phyloP scores from a whole-genome alignment of 2,113 vertebrate species.

The Struthio camelus region DNA sequence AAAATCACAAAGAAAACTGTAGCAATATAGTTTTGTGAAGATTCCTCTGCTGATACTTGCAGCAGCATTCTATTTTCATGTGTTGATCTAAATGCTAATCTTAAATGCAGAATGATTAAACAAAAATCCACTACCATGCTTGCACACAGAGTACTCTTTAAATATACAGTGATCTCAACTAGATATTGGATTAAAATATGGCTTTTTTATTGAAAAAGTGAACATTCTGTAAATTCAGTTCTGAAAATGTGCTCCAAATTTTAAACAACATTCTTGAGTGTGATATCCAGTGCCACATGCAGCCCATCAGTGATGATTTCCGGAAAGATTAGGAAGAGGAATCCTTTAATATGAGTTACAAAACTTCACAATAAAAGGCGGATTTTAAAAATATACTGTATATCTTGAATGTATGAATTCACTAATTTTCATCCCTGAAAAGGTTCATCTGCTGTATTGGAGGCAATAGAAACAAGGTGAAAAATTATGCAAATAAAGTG shows the following conservation, averaged over 20 bases:
- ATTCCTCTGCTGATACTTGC: background rate
- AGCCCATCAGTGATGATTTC: background rate
- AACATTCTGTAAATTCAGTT: background rate
- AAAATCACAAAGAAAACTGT: background rate
- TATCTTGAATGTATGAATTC: background rate
- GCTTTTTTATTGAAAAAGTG: constrained; percentile 3
- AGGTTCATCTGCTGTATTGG: background rate
- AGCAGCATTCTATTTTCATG: background rate
- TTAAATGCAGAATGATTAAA: background rate
- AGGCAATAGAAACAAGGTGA: background rate
- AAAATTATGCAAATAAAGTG: background rate
- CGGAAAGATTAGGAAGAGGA: background rate
- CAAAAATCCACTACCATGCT: background rate
- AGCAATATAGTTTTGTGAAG: background rate
- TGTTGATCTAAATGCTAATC: background rate
- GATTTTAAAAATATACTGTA: background rate
- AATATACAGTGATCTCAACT: background rate
- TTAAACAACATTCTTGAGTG: background rate
- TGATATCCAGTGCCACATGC: background rate
- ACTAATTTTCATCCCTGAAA: background rate
- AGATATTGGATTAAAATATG: background rate
- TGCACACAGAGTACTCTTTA: background rate
- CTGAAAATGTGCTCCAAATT: constrained; percentile 13
- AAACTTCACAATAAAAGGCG: background rate
- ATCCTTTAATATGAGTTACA: background rate